These are phyloP conservation scores for Nemotelus pantherinus DNA, from an alignment of 2,888 invertebrate genomes.

Conservation along the genomic window DNA sequence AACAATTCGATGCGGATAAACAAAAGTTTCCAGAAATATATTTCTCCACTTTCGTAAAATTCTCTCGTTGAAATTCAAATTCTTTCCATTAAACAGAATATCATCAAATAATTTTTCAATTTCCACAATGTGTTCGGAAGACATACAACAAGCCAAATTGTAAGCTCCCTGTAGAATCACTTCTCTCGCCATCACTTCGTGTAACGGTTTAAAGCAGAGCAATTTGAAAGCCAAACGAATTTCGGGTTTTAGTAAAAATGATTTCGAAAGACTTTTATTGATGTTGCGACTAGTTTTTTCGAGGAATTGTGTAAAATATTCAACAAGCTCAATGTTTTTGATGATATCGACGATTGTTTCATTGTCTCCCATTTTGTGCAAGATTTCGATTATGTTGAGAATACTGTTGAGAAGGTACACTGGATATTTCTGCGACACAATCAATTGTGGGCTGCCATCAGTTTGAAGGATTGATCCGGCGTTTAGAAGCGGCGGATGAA, in stretches of 20 bases:
- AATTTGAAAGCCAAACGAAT: constrained; percentile 65
- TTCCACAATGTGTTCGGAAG: constrained; percentile 69
- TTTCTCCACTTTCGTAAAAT: constrained; percentile 67
- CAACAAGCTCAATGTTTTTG: constrained; percentile 16
- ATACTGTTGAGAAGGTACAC: constrained; percentile 59
- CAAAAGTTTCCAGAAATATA: constrained; percentile 66
- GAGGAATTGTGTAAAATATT: constrained; percentile 55
- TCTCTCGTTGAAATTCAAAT: constrained; percentile 69
- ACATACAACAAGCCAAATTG: constrained; percentile 71
- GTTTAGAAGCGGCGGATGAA: constrained; percentile 61
- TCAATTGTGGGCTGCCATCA: constrained; percentile 59
- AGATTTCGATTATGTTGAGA: constrained; percentile 57
- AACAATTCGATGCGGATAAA: constrained; percentile 63
- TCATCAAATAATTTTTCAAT: constrained; percentile 69
- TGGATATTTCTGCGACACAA: constrained; percentile 60
- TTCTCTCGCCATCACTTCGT: constrained; percentile 55
- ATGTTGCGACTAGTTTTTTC: constrained; percentile 18
- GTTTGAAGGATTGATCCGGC: constrained; percentile 59
- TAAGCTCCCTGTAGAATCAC: constrained; percentile 66
- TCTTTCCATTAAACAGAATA: constrained; percentile 71
- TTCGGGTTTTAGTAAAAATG: constrained; percentile 70
- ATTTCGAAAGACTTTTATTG: constrained; percentile 57
- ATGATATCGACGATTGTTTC: constrained; percentile 53
- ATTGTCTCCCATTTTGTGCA: constrained; percentile 50
- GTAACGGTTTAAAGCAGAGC: constrained; percentile 58